These are phyloP conservation scores for Anodontia alba DNA, from an alignment of 2,888 invertebrate genomes.

Conservation along the genomic window DNA sequence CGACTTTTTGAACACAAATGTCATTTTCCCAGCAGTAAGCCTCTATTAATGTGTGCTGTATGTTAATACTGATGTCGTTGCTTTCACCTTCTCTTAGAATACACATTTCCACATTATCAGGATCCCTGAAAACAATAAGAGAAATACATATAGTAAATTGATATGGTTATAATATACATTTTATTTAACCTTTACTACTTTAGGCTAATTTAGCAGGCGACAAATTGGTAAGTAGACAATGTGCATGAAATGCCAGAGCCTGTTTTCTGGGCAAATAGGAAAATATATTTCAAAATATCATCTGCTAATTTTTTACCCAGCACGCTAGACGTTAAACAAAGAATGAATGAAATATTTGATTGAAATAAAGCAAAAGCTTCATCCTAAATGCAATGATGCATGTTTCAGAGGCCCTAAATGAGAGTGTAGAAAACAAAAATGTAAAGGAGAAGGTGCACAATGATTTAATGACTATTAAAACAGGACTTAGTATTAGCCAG, in stretches of 20 bases:
- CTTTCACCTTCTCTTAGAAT: constrained; percentile 58
- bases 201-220: too few relatives aligned
- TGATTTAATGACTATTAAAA: too few relatives aligned
- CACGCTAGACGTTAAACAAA: neutral
- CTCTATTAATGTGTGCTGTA: constrained; percentile 72
- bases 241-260: too few relatives aligned
- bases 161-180: neutral
- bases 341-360: neutral
- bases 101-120: constrained; percentile 71
- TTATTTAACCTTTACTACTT: neutral
- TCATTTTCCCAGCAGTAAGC: constrained; percentile 77
- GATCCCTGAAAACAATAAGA: constrained; percentile 54
- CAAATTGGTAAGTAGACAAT: too few relatives aligned
- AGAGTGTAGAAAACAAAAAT: too few relatives aligned
- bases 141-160: neutral
- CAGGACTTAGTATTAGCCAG: too few relatives aligned
- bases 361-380: neutral
- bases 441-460: too few relatives aligned
- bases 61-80: constrained; percentile 67
- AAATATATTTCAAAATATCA: too few relatives aligned
- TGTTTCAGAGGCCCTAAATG: too few relatives aligned
- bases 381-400: too few relatives aligned
- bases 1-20: constrained; percentile 66
- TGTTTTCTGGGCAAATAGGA: too few relatives aligned
- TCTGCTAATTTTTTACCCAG: too few relatives aligned